Conservation (phyloP, 2,888 invertebrate species). For the Reticulitermes lucifugus region DNA sequence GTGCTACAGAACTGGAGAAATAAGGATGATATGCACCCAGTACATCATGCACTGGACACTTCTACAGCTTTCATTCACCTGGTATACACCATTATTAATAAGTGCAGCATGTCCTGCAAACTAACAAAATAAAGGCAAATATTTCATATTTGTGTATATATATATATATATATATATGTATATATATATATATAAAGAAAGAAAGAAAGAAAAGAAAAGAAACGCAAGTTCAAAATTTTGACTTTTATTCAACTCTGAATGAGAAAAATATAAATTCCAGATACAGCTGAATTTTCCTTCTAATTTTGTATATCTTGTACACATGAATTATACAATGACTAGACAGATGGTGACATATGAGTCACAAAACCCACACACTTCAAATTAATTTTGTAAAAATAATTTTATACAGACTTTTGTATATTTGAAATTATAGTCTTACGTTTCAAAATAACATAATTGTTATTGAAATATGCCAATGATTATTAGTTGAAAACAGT, state of each 20-base stretch:
- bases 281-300: conserved; percentile 34
- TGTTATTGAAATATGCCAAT: neutral
- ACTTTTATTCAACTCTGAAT: conserved; percentile 33
- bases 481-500: neutral
- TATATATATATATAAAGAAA: too few species aligned
- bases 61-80: neutral
- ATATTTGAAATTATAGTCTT: neutral
- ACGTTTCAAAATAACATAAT: conserved; percentile 15
- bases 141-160: neutral
- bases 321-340: conserved; percentile 32
- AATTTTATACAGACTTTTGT: neutral
- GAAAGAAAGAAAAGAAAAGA: neutral
- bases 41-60: neutral
- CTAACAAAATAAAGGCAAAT: neutral
- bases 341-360: conserved; percentile 33
- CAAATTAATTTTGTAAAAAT: neutral
- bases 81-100: neutral
- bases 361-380: conserved; percentile 27
- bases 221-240: conserved; percentile 4
- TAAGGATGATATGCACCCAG: neutral
- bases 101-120: neutral
- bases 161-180: too few species aligned
- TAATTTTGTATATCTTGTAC: conserved; percentile 2
- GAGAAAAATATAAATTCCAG: conserved; percentile 37
- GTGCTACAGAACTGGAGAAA: neutral